Conservation (phyloP, 2,797 vertebrate genomes). For the Lacerta agilis region DNA sequence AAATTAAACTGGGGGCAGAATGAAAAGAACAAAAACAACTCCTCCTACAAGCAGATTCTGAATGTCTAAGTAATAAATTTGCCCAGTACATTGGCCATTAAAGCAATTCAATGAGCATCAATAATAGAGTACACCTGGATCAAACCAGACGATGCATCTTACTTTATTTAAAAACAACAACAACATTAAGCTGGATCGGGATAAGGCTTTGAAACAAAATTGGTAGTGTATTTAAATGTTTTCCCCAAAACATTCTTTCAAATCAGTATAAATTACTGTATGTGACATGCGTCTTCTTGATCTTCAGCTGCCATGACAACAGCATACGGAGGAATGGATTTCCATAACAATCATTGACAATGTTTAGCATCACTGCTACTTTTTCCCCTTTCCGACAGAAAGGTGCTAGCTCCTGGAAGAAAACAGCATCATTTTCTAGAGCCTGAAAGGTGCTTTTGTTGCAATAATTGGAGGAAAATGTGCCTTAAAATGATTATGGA, state of each 20-base stretch:
- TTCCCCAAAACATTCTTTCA: constrained; percentile 67
- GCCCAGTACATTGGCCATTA: constrained; percentile 51
- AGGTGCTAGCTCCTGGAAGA: constrained; percentile 59
- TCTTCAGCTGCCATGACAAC: constrained; percentile 77
- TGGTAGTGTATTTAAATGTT: constrained; percentile 60
- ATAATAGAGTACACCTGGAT: constrained; percentile 63
- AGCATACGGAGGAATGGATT: constrained; percentile 71
- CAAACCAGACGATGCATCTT: constrained; percentile 31
- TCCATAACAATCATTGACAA: constrained; percentile 74
- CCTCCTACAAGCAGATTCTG: constrained; percentile 30
- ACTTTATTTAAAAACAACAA: constrained; percentile 31
- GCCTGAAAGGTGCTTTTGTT: constrained; percentile 68
- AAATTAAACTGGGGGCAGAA: constrained; percentile 34
- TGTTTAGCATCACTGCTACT: constrained; percentile 69
- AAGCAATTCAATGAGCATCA: constrained; percentile 56
- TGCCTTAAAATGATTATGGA: constrained; percentile 60
- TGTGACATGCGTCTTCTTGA: constrained; percentile 65
- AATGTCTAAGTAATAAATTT: constrained; percentile 51
- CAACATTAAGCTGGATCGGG: constrained; percentile 33
- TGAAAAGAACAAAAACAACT: background rate
- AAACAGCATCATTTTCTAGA: constrained; percentile 64
- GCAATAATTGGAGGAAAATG: constrained; percentile 67
- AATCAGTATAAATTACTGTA: constrained; percentile 66
- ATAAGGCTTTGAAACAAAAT: constrained; percentile 59
- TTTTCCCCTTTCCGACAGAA: constrained; percentile 50